phyloP scores from a whole-genome alignment of 2,888 invertebrate genomes.

The Onchidella celtica region DNA sequence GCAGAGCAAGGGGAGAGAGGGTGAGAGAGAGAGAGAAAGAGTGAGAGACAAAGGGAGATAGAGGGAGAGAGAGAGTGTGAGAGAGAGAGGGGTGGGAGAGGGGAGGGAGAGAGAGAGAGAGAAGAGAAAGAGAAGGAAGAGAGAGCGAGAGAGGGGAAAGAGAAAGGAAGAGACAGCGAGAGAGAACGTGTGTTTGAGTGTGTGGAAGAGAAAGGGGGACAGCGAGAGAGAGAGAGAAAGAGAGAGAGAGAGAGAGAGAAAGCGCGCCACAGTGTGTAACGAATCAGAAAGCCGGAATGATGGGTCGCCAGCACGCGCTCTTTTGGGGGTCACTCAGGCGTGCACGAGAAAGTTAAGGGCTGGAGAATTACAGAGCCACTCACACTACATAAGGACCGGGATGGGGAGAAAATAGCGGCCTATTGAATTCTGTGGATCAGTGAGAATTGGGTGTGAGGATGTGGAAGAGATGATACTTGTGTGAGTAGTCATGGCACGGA shows the following conservation, averaged over 20 bases:
- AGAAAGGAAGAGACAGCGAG: neutral
- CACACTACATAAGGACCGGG: neutral
- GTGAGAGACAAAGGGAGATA: neutral
- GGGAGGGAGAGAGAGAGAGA: neutral
- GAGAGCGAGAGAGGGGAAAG: neutral
- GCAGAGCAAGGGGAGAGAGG: neutral
- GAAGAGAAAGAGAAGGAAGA: neutral
- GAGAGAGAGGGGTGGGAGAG: constrained; percentile 5
- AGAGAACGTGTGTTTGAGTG: neutral
- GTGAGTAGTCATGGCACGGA: no score
- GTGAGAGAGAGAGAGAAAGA: neutral
- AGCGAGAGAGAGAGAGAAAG: neutral
- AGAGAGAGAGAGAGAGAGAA: neutral
- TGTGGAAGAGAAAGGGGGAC: neutral
- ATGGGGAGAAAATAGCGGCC: no score
- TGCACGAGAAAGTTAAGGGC: neutral
- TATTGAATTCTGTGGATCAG: no score
- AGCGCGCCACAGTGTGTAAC: neutral
- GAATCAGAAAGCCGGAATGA: neutral
- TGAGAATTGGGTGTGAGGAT: no score
- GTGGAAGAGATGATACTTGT: neutral
- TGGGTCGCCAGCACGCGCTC: neutral
- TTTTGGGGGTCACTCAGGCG: neutral
- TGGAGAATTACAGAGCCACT: neutral
- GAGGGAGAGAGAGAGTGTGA: neutral